Conservation (phyloP, 2,797 vertebrate species). For the Columba guinea region DNA sequence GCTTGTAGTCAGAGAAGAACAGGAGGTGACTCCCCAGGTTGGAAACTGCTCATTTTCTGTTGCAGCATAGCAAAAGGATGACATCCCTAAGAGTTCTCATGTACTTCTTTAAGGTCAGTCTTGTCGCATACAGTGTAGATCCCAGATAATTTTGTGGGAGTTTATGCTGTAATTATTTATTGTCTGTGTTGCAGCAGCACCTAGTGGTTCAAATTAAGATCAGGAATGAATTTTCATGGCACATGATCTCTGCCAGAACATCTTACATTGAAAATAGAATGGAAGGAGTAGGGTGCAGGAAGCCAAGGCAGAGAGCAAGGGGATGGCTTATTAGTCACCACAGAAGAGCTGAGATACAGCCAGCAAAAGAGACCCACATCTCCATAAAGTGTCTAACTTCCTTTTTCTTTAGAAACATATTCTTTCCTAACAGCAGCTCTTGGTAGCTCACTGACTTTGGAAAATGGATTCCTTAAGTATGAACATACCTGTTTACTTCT, state of each 20-base stretch:
- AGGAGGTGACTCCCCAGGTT: not conserved
- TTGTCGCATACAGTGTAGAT: not conserved
- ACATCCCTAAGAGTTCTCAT: not conserved
- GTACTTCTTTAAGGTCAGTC: not conserved
- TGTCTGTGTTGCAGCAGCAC: slow-evolving; percentile 61
- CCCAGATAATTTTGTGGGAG: not conserved
- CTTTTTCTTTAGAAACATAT: not conserved
- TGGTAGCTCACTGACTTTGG: not conserved
- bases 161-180: slow-evolving; percentile 2
- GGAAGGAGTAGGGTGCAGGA: not conserved
- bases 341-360: not conserved
- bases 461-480: not conserved
- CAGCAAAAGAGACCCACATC: not conserved
- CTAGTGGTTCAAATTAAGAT: slow-evolving; percentile 62
- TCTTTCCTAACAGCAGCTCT: not conserved
- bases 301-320: not conserved
- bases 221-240: not conserved
- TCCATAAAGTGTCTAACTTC: not conserved
- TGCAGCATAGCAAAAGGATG: not conserved
- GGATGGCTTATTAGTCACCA: not conserved
- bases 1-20: not conserved
- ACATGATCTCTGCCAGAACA: not conserved
- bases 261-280: not conserved
- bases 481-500: not conserved
- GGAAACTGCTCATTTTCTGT: not conserved